Percentiles rank a stretch among this genome's conserved stretches.
Evolutionary conservation across 2,113 vertebrate genomes (phyloP).

Genomic region (Felis catus): DNA sequence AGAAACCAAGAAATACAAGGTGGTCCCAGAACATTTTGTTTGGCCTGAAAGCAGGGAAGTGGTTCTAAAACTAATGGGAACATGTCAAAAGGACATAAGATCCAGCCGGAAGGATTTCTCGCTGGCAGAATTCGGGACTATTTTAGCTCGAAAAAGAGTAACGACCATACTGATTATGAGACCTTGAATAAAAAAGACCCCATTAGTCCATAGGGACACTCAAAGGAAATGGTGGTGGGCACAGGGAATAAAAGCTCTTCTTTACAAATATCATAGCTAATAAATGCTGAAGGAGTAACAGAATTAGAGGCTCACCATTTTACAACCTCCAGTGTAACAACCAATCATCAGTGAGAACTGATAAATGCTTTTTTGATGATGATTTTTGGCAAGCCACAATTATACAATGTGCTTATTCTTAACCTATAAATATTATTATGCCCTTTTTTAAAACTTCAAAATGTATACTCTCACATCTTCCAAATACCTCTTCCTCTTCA

Average conservation of each 20-base stretch:
- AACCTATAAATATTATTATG: background rate
- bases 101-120: background rate
- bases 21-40: background rate
- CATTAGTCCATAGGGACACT: background rate
- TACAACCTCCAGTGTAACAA: background rate
- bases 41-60: background rate
- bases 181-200: background rate
- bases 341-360: background rate
- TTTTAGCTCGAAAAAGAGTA: conserved; percentile 19
- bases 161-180: background rate
- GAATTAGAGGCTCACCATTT: background rate
- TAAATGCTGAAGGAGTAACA: background rate
- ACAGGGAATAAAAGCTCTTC: background rate
- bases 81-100: background rate
- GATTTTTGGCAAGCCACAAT: background rate
- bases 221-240: background rate
- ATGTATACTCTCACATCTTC: background rate
- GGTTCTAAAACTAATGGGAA: background rate
- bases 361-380: background rate
- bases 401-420: background rate
- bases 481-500: background rate
- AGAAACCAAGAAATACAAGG: background rate
- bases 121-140: background rate
- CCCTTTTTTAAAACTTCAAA: background rate
- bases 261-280: background rate